These are phyloP conservation scores for Petrocephalus schoutedeni DNA, from an alignment of 2,797 vertebrate genomes.

Conservation along the genomic window DNA sequence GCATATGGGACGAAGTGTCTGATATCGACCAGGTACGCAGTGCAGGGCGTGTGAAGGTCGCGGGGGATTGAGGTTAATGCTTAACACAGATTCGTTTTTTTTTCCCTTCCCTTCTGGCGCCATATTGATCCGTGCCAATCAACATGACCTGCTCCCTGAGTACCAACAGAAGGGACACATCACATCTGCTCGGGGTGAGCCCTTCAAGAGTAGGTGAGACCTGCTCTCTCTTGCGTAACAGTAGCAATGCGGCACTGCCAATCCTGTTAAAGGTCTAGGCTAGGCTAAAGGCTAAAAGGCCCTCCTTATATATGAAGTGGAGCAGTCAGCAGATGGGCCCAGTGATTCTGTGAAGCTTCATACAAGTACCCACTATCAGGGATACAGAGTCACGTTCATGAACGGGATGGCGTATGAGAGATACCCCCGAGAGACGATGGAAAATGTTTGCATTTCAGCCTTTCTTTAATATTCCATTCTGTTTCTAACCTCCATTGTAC, in stretches of 20 bases:
- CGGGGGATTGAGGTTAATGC: background rate
- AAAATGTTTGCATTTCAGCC: too few relatives aligned
- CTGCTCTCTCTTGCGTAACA: background rate
- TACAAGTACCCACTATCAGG: background rate
- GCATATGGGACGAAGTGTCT: background rate
- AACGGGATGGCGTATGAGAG: background rate
- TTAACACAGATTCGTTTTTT: background rate
- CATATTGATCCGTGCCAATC: conserved; percentile 5
- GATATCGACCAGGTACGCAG: conserved; percentile 9
- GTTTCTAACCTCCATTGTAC: background rate
- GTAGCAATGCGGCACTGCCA: background rate
- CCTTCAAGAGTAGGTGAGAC: background rate
- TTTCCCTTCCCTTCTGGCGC: background rate
- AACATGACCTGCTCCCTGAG: background rate
- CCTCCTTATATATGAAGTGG: background rate
- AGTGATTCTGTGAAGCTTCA: background rate
- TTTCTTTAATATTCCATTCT: too few relatives aligned
- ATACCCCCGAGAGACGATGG: background rate
- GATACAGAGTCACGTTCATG: background rate
- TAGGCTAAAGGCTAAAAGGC: background rate
- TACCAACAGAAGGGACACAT: background rate
- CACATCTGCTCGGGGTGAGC: background rate
- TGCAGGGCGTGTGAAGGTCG: conserved; percentile 1
- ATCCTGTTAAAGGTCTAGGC: background rate
- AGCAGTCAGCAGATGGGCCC: background rate